Percentiles rank a stretch among this genome's conserved stretches.
Evolutionary conservation across 2,797 vertebrate species (phyloP).

Genomic region (Emys orbicularis): DNA sequence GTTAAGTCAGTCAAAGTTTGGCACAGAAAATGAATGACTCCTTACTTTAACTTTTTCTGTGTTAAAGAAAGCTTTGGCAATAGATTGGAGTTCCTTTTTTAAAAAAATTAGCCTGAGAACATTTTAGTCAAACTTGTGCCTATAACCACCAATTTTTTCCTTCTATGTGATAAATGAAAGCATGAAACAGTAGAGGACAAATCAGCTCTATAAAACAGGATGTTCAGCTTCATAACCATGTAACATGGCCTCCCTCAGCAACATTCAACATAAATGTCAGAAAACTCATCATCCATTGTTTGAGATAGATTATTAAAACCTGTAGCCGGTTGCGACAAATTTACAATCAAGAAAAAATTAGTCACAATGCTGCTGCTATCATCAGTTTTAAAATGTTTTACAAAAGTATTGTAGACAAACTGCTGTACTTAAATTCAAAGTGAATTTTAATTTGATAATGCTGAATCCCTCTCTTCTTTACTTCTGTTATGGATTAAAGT

Average conservation of each 20-base stretch:
- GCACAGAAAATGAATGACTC: neutral
- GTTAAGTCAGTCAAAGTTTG: neutral
- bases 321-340: neutral
- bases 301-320: neutral
- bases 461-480: neutral
- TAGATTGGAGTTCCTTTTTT: neutral
- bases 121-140: neutral
- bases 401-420: neutral
- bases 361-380: neutral
- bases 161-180: conserved; percentile 22
- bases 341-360: neutral
- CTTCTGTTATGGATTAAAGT: neutral
- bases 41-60: neutral
- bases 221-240: neutral
- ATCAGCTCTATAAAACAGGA: neutral
- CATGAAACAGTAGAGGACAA: conserved; percentile 6
- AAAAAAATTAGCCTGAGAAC: neutral
- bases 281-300: neutral
- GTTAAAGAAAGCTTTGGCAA: neutral
- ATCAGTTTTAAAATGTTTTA: neutral
- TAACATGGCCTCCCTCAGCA: neutral
- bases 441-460: neutral
- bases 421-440: neutral
- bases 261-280: neutral
- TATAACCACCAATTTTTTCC: neutral